Conservation (phyloP, 2,113 vertebrate species). For the Cyanistes caeruleus region DNA sequence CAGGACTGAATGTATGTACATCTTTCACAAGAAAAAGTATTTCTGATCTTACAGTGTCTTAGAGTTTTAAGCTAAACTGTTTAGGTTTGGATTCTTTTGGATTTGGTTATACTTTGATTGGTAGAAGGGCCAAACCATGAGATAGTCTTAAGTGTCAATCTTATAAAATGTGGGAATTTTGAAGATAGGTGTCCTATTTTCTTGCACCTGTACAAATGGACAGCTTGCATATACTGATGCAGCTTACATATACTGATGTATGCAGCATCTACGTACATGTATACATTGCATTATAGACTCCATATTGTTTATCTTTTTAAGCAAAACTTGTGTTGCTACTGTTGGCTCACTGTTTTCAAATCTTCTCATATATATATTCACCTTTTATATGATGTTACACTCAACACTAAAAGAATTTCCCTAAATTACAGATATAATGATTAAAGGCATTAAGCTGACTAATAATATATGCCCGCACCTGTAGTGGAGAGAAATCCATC, state of each 20-base stretch:
- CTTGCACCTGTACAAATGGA: neutral
- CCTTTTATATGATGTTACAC: neutral
- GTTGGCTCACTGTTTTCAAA: too few relatives aligned
- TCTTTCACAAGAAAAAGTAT: neutral
- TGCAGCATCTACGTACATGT: neutral
- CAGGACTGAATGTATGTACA: neutral
- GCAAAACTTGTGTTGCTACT: neutral
- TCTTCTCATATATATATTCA: too few relatives aligned
- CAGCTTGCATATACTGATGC: neutral
- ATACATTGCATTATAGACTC: neutral
- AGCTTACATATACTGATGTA: accelerated
- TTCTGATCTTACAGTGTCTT: neutral
- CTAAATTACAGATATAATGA: neutral
- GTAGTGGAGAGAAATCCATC: neutral
- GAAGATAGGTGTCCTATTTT: neutral
- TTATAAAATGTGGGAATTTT: neutral
- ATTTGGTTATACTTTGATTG: neutral
- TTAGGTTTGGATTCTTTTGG: neutral
- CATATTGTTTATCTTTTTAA: neutral
- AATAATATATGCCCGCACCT: neutral
- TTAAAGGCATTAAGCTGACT: neutral
- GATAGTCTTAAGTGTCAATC: neutral
- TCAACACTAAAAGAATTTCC: neutral
- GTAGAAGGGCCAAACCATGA: neutral
- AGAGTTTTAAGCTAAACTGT: neutral